Percentiles rank a stretch among this genome's conserved stretches.
phyloP scores from a whole-genome alignment of 2,113 vertebrate genomes.

The Hassar affinis region DNA sequence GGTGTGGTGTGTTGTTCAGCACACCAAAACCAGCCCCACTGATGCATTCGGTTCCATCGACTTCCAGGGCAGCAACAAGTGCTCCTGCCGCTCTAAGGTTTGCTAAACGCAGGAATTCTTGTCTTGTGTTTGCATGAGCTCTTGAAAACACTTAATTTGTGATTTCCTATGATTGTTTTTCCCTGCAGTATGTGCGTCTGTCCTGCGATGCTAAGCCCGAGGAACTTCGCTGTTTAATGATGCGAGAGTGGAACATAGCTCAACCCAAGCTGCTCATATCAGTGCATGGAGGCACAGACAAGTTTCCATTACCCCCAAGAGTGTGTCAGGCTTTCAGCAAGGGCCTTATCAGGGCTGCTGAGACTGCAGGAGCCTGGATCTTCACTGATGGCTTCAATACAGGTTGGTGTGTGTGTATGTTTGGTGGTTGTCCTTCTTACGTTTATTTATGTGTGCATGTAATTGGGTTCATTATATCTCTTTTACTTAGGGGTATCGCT shows the following conservation, averaged over 20 bases:
- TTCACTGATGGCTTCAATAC: slow-evolving; percentile 91
- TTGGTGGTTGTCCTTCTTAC: background rate
- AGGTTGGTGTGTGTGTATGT: slow-evolving; percentile 65
- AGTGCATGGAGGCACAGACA: slow-evolving; percentile 86
- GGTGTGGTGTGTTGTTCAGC: slow-evolving; percentile 82
- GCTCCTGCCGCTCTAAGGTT: slow-evolving; percentile 89
- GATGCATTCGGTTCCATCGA: slow-evolving; percentile 89
- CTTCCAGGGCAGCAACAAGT: slow-evolving; percentile 86
- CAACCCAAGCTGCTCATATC: slow-evolving; percentile 90
- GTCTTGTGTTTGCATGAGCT: background rate
- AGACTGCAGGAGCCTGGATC: slow-evolving; percentile 94
- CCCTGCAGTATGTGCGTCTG: slow-evolving; percentile 83
- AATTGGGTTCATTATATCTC: slow-evolving; percentile 28
- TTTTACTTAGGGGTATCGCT: slow-evolving; percentile 82
- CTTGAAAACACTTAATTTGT: background rate
- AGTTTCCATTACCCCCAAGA: slow-evolving; percentile 83
- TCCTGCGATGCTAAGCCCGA: slow-evolving; percentile 86
- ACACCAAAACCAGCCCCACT: slow-evolving; percentile 84
- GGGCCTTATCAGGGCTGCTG: slow-evolving; percentile 87
- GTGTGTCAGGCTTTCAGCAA: slow-evolving; percentile 85
- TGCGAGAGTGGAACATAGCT: slow-evolving; percentile 95
- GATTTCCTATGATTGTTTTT: background rate
- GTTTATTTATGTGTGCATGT: background rate
- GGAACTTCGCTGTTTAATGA: slow-evolving; percentile 84
- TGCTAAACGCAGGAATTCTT: background rate